Evolutionary conservation across 2,113 vertebrate species (phyloP), one percentile per base, ranked within the genome.

Genomic region (Scomber japonicus): DNA sequence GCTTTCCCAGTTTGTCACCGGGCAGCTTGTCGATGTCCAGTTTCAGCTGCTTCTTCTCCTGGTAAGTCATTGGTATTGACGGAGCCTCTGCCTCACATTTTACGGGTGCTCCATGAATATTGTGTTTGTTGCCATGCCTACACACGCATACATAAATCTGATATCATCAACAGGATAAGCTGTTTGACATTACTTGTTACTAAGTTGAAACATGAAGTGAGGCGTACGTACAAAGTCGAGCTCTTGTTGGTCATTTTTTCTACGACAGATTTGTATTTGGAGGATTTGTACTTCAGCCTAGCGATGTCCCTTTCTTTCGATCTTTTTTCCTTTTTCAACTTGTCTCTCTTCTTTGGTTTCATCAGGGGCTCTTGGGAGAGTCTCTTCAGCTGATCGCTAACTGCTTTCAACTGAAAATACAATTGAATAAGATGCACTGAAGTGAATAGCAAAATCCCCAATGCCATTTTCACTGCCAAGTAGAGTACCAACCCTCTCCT

Each of bases 1-100:
- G 53, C 78, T 94, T 95, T 16, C 93, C 93, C 78, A 98, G 96
- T 86, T 96, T 97, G 53, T 97, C 95, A 74, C 95, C 95, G 14
- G 97, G 97, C 56, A 99, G 94, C 91, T 96, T 97, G 85, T 96
- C 94, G 84, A 98, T 97, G 93, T 97, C 94, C 75, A 95, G 63
- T 82, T 96, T 97, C 71, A 98, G 70, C 81, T 95, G 95, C 60
- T 94, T 95, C 90, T 96, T 98, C 91, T 98, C 97, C 85, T 97
- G 95, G 27, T 96, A 97, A 55, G 89, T 96, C 95, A 97, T 95
- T 35, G 96, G 94, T 71, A 89, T 90, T 1, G 87, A 87, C 53
- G 75, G 66, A 75, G 78, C 89, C 69, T 96, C 94, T 24, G 93
- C 91, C 64, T 96, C 91, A 64, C 93, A 86, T 67, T 96, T 93